phyloP scores from a whole-genome alignment of 2,113 vertebrate genomes.

The Sinocyclocheilus anophthalmus region DNA sequence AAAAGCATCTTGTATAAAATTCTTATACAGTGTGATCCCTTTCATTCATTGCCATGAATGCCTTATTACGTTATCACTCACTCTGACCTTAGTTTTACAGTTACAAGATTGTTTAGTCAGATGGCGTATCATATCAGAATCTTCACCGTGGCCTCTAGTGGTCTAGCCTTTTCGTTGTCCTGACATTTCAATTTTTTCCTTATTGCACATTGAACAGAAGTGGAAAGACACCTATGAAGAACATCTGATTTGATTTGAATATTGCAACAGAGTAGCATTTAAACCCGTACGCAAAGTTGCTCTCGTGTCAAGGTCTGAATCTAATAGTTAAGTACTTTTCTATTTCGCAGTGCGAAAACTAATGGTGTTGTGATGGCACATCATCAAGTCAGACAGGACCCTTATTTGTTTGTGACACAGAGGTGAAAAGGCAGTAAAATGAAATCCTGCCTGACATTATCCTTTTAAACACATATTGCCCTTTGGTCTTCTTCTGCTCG shows the following conservation, averaged over 20 bases:
- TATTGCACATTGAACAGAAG: constrained; percentile 23
- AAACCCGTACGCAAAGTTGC: constrained; percentile 39
- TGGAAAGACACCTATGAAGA: constrained; percentile 10
- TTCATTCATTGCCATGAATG: background rate
- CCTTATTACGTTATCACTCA: constrained; percentile 27
- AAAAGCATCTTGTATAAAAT: constrained; percentile 1
- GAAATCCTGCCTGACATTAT: constrained; percentile 53
- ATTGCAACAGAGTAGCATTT: constrained; percentile 13
- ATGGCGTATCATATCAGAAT: background rate
- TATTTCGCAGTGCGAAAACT: constrained; percentile 47
- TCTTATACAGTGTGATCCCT: background rate
- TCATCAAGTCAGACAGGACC: constrained; percentile 46
- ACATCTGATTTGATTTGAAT: constrained; percentile 10
- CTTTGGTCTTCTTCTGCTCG: background rate
- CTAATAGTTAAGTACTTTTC: constrained; percentile 51
- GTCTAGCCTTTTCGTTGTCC: background rate
- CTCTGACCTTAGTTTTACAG: background rate
- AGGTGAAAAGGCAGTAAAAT: constrained; percentile 52
- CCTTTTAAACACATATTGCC: constrained; percentile 47
- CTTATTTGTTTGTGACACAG: constrained; percentile 51
- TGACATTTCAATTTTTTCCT: constrained; percentile 15
- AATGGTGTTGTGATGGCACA: constrained; percentile 50
- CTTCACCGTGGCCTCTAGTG: background rate
- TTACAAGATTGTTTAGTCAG: background rate
- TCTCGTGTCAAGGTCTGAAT: constrained; percentile 40